Percentiles rank a stretch among this genome's conserved stretches.
phyloP scores from a whole-genome alignment of 2,888 invertebrate species.

The Caenorhabditis imperialis region DNA sequence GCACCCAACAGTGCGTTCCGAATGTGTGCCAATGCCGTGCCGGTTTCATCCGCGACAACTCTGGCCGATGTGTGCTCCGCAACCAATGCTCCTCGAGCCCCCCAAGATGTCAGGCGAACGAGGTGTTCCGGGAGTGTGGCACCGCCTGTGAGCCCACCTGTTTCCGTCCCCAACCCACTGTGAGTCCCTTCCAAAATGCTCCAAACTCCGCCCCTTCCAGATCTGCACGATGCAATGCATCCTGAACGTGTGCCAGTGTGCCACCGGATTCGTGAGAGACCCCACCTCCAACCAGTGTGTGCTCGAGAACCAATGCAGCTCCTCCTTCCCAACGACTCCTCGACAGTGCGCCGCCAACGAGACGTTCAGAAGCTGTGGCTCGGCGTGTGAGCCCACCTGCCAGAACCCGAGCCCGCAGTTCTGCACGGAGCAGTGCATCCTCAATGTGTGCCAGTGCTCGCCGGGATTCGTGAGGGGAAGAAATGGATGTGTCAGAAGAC shows the following conservation, averaged over 20 bases:
- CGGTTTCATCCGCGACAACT: too few species aligned
- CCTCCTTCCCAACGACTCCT: constrained; percentile 9
- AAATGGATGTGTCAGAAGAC: constrained; percentile 9
- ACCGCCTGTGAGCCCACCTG: too few species aligned
- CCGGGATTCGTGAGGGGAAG: constrained; percentile 14
- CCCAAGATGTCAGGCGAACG: constrained; percentile 5
- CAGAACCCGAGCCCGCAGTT: background rate
- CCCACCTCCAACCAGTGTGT: constrained; percentile 13
- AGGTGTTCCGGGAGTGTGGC: constrained; percentile 6
- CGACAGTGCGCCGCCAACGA: constrained; percentile 28
- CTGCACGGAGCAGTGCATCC: constrained; percentile 19
- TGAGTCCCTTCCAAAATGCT: too few species aligned
- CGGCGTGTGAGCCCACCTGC: constrained; percentile 25
- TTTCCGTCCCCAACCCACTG: too few species aligned
- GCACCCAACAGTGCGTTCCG: too few species aligned
- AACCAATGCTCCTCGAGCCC: background rate
- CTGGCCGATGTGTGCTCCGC: too few species aligned
- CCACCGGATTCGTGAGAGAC: constrained; percentile 22
- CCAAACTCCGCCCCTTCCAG: constrained; percentile 3
- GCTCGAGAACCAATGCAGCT: constrained; percentile 15
- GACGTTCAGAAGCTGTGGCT: constrained; percentile 26
- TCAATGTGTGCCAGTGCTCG: constrained; percentile 21
- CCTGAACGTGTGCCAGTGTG: constrained; percentile 33
- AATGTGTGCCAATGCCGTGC: too few species aligned
- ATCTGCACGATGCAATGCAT: constrained; percentile 34